Percentiles rank a stretch among this genome's conserved stretches.
Conservation (phyloP, 2,888 invertebrate genomes). For the Drosophila niveifrons region DNA sequence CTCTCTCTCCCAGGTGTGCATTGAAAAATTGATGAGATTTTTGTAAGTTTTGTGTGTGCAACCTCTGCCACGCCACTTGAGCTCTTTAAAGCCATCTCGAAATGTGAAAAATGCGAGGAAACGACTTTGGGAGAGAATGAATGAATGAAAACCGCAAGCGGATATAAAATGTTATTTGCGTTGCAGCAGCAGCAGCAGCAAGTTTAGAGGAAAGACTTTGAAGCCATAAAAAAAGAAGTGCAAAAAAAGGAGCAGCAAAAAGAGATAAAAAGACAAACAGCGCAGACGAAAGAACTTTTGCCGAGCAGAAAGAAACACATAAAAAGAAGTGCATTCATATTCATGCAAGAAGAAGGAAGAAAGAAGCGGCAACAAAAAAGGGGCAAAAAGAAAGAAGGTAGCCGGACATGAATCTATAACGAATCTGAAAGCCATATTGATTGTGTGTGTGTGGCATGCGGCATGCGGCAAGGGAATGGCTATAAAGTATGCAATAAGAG, state of each 20-base stretch:
- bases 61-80: constrained; percentile 59
- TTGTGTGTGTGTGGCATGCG: constrained; percentile 27
- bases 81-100: constrained; percentile 54
- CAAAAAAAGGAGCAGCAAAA: background rate
- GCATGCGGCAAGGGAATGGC: constrained; percentile 29
- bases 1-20: constrained; percentile 62
- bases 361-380: background rate
- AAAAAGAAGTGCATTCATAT: constrained; percentile 32
- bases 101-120: constrained; percentile 15
- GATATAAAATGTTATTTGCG: constrained; percentile 46
- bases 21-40: constrained; percentile 77
- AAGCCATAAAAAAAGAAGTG: constrained; percentile 22
- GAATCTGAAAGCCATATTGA: constrained; percentile 64
- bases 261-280: constrained; percentile 39
- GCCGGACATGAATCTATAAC: constrained; percentile 72
- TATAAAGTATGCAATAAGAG: constrained; percentile 69
- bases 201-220: constrained; percentile 13
- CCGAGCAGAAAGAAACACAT: background rate
- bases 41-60: constrained; percentile 20
- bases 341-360: background rate
- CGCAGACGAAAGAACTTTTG: constrained; percentile 25
- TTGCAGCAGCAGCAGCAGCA: constrained; percentile 2
- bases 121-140: constrained; percentile 15
- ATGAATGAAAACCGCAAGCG: constrained; percentile 26
- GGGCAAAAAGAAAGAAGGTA: background rate